These are phyloP conservation scores for Didymodactylos carnosus DNA, from an alignment of 2,888 invertebrate species.

Conservation along the genomic window DNA sequence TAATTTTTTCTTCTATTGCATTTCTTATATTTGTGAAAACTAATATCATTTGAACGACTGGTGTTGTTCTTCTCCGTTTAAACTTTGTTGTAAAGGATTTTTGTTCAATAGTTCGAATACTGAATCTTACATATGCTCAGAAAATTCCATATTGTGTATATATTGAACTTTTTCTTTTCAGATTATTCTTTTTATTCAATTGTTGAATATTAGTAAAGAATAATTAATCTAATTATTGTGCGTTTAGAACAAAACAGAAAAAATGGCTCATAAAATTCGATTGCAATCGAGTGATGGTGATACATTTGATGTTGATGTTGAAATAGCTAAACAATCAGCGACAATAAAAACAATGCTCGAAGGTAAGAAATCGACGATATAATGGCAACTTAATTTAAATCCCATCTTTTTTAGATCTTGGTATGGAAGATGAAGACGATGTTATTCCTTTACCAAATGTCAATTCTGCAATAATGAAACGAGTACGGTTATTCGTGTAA, in stretches of 20 bases:
- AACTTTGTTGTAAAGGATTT: no score
- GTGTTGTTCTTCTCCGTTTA: no score
- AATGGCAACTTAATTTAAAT: not conserved
- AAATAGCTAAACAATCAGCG: conserved; percentile 87
- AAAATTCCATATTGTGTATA: no score
- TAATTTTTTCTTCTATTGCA: no score
- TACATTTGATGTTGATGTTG: conserved; percentile 80
- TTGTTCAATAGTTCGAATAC: no score
- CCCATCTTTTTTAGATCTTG: conserved; percentile 28
- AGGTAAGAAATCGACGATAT: conserved; percentile 15
- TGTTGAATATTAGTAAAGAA: no score
- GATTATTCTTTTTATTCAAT: no score
- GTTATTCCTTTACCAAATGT: conserved; percentile 89
- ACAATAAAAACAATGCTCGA: conserved; percentile 97
- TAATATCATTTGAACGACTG: no score
- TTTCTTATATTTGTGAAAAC: no score
- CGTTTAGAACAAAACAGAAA: not conserved
- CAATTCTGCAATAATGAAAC: conserved; percentile 79
- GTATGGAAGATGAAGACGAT: conserved; percentile 39
- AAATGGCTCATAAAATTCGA: conserved; percentile 40
- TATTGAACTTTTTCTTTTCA: no score
- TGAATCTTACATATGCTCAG: no score
- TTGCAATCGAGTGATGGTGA: conserved; percentile 83
- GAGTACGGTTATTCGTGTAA: conserved; percentile 40
- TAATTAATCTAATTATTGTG: no score